phyloP scores from a whole-genome alignment of 2,797 vertebrate genomes.

The Melanotaenia trifasciata region DNA sequence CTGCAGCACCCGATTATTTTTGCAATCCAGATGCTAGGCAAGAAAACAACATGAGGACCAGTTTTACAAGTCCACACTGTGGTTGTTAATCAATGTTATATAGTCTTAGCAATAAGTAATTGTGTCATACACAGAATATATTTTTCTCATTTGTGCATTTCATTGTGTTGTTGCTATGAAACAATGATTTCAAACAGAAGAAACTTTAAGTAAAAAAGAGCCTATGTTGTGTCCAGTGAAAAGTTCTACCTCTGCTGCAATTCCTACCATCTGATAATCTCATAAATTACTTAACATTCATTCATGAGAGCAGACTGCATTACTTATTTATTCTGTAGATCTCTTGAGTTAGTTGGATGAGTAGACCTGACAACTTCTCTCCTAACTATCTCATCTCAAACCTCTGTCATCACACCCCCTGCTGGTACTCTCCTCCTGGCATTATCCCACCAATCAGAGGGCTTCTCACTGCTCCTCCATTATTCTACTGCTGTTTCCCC shows the following conservation, averaged over 20 bases:
- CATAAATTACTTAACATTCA: slow-evolving; percentile 40
- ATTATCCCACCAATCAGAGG: slow-evolving; percentile 25
- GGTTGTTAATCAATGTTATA: neutral
- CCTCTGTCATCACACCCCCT: slow-evolving; percentile 26
- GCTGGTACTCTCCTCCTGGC: slow-evolving; percentile 32
- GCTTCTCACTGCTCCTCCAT: slow-evolving; percentile 29
- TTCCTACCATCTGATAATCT: slow-evolving; percentile 20
- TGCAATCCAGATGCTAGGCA: neutral
- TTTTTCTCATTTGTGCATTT: neutral
- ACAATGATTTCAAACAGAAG: neutral
- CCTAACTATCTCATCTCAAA: slow-evolving; percentile 34
- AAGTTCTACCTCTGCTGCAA: slow-evolving; percentile 2
- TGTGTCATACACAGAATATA: neutral
- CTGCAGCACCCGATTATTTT: neutral
- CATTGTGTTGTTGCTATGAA: neutral
- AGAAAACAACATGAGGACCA: neutral
- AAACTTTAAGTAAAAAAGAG: neutral
- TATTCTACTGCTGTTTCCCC: slow-evolving; percentile 24
- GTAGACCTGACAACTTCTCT: slow-evolving; percentile 38
- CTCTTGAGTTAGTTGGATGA: slow-evolving; percentile 37
- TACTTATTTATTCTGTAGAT: slow-evolving; percentile 42
- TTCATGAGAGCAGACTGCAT: slow-evolving; percentile 27
- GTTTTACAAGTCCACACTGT: neutral
- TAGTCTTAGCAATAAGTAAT: neutral
- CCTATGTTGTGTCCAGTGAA: slow-evolving; percentile 13